Evolutionary conservation across 2,113 vertebrate species (phyloP).

Genomic region (Lasiurus borealis): DNA sequence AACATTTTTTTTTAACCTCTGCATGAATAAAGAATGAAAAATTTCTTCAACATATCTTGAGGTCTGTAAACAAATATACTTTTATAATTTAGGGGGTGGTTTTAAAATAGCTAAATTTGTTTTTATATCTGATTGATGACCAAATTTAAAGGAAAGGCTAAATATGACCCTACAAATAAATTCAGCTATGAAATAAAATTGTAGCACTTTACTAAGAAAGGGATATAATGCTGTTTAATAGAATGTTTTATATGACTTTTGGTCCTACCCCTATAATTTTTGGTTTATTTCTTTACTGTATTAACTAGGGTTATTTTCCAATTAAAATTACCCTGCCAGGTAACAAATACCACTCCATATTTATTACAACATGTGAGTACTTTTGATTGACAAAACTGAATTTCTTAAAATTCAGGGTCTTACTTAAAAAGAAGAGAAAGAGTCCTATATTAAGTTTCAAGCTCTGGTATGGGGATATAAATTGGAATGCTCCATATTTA

Average conservation of each 20-base stretch:
- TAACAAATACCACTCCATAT: neutral
- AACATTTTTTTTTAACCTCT: constrained; percentile 13
- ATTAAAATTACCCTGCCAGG: constrained; percentile 24
- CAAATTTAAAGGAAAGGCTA: neutral
- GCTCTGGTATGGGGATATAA: neutral
- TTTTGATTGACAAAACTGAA: neutral
- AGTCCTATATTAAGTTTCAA: neutral
- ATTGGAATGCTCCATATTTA: neutral
- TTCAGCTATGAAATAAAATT: neutral
- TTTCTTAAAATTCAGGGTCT: constrained; percentile 58
- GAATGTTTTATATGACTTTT: neutral
- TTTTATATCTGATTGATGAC: constrained; percentile 16
- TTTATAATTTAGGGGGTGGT: constrained; percentile 28
- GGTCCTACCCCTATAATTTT: neutral
- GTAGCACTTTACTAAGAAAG: neutral
- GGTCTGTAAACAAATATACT: neutral
- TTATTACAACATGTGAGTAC: neutral
- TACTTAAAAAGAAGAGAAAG: neutral
- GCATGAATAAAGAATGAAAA: constrained; percentile 23
- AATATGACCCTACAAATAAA: neutral
- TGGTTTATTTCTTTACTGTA: constrained; percentile 18
- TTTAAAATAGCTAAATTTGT: constrained; percentile 47
- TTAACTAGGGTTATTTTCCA: constrained; percentile 51
- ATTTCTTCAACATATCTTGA: constrained; percentile 16
- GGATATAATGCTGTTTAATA: constrained; percentile 23